Conservation (phyloP, 2,888 invertebrate genomes). For the Artemia sinica region DNA sequence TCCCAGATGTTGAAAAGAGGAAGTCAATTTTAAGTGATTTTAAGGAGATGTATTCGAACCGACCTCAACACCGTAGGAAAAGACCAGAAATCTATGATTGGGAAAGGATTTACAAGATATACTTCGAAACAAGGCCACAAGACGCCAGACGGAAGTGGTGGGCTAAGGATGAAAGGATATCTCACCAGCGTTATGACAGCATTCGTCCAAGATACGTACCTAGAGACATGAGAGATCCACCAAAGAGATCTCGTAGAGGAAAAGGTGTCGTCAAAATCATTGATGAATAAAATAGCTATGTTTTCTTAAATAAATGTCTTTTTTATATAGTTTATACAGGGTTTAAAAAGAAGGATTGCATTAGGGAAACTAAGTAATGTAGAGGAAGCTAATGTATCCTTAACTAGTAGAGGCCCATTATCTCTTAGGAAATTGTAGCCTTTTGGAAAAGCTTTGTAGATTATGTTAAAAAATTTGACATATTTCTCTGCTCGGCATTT, state of each 20-base stretch:
- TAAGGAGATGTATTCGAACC: slow-evolving; percentile 49
- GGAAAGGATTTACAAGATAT: slow-evolving; percentile 58
- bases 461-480: too few relatives aligned
- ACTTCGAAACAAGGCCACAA: slow-evolving; percentile 42
- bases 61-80: slow-evolving; percentile 41
- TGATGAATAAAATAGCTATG: not conserved
- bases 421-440: too few relatives aligned
- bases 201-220: slow-evolving; percentile 51
- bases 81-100: slow-evolving; percentile 55
- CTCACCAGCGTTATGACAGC: slow-evolving; percentile 45
- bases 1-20: slow-evolving; percentile 44
- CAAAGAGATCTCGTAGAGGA: slow-evolving; percentile 20
- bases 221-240: slow-evolving; percentile 37
- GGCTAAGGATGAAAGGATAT: slow-evolving; percentile 34
- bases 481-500: too few relatives aligned
- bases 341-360: too few relatives aligned
- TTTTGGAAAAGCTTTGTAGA: too few relatives aligned
- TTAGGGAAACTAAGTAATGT: too few relatives aligned
- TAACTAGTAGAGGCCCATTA: too few relatives aligned
- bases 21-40: slow-evolving; percentile 49
- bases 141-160: slow-evolving; percentile 53
- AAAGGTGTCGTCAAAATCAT: slow-evolving; percentile 11
- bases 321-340: too few relatives aligned
- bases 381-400: too few relatives aligned
- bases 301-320: too few relatives aligned